These are phyloP conservation scores for Psephotus haematonotus DNA, from an alignment of 2,113 vertebrate species.

Conservation along the genomic window DNA sequence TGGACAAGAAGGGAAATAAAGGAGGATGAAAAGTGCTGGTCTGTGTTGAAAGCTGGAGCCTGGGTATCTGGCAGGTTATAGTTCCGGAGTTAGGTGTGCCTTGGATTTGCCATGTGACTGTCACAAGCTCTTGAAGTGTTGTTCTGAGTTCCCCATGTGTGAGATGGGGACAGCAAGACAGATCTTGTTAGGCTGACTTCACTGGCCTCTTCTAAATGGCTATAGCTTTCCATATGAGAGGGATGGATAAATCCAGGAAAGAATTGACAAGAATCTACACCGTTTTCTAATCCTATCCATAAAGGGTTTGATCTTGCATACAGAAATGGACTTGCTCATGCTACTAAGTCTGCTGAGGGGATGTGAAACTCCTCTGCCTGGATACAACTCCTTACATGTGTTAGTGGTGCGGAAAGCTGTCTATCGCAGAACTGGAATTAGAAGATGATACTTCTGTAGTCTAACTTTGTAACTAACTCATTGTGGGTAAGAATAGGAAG, in stretches of 20 bases:
- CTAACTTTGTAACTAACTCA: background rate
- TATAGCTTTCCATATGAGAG: background rate
- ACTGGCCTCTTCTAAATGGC: background rate
- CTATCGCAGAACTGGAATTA: background rate
- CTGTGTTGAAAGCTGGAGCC: background rate
- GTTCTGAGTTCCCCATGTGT: accelerated
- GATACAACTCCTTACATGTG: background rate
- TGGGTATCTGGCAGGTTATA: background rate
- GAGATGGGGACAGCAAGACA: background rate
- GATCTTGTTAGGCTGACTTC: background rate
- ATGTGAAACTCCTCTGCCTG: background rate
- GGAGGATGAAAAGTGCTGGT: background rate
- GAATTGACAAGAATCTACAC: background rate
- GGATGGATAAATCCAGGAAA: background rate
- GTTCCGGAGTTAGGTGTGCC: background rate
- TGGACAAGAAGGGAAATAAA: background rate
- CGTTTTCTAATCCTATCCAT: background rate
- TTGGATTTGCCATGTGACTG: background rate
- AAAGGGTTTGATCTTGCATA: background rate
- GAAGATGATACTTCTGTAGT: background rate
- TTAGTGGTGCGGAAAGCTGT: background rate
- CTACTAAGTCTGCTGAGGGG: background rate
- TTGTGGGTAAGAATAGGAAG: background rate
- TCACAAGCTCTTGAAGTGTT: background rate
- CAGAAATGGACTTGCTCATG: background rate